Evolutionary conservation across 2,888 invertebrate species (phyloP).

Genomic region (Tricholauxania praeusta): DNA sequence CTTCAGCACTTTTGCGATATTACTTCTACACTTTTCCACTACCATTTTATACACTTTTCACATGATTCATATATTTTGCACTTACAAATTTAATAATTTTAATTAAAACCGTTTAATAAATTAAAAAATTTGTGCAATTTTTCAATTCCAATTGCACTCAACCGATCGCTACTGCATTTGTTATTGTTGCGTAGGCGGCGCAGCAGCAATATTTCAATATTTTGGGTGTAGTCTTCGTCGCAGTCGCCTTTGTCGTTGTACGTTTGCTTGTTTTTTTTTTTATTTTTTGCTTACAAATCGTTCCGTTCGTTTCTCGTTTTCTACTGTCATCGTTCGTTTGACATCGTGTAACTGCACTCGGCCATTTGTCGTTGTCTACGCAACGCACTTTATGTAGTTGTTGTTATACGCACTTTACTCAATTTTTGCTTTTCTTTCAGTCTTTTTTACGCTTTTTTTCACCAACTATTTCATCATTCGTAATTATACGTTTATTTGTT

Average conservation of each 20-base stretch:
- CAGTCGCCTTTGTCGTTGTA: constrained; percentile 22
- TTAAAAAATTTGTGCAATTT: not conserved
- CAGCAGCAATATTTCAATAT: constrained; percentile 19
- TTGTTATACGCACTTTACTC: constrained; percentile 21
- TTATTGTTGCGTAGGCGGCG: constrained; percentile 9
- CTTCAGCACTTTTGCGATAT: constrained; percentile 24
- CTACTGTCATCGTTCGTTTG: constrained; percentile 16
- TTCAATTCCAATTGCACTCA: constrained; percentile 5
- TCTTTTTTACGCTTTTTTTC: constrained; percentile 10
- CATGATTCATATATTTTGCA: not conserved
- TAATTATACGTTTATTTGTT: not conserved
- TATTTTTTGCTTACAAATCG: constrained; percentile 12
- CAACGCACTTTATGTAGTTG: constrained; percentile 6
- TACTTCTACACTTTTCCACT: not conserved
- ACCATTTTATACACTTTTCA: constrained; percentile 2
- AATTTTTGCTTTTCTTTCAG: not conserved
- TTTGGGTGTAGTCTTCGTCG: constrained; percentile 37
- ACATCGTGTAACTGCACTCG: constrained; percentile 30
- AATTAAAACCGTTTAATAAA: not conserved
- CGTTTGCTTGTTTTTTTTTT: not conserved
- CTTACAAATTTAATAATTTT: not conserved
- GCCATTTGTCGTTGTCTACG: constrained; percentile 24
- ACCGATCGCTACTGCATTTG: not conserved
- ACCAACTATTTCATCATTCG: constrained; percentile 18
- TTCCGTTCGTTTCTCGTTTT: constrained; percentile 29